phyloP scores from a whole-genome alignment of 1,140 invertebrate genomes.

The Mactra quadrangularis region DNA sequence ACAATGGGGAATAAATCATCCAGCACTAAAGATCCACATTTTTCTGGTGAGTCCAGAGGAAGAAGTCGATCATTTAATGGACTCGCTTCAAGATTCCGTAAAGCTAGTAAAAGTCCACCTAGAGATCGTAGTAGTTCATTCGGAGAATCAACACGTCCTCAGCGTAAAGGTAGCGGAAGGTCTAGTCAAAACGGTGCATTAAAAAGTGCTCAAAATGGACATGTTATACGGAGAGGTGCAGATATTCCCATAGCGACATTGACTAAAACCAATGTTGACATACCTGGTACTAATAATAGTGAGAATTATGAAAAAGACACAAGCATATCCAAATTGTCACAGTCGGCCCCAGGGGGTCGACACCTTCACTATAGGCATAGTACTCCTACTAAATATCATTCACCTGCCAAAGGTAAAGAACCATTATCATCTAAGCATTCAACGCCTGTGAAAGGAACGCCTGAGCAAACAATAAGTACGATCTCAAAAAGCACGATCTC shows the following conservation, averaged over 20 bases:
- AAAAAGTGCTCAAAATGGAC: conserved; percentile 55
- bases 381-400: conserved; percentile 12
- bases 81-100: conserved; percentile 48
- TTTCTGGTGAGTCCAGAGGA: conserved; percentile 44
- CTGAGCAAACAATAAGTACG: not conserved
- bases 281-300: not conserved
- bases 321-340: conserved; percentile 38
- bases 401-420: not conserved
- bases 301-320: not conserved
- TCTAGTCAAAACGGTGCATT: conserved; percentile 46
- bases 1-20: conserved; percentile 59
- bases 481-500: not conserved
- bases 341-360: conserved; percentile 46
- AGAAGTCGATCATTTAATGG: conserved; percentile 59
- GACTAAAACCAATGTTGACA: conserved; percentile 1
- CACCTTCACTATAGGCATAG: conserved; percentile 37
- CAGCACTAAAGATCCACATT: conserved; percentile 41
- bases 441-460: conserved; percentile 10
- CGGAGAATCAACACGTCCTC: conserved; percentile 24
- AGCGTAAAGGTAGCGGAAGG: conserved; percentile 44
- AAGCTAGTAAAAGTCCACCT: conserved; percentile 51
- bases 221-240: conserved; percentile 49
- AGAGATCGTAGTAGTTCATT: conserved; percentile 57
- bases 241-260: conserved; percentile 51
- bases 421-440: conserved; percentile 4